Evolutionary conservation across 2,797 vertebrate genomes (phyloP), one percentile per base, ranked within the genome.

Genomic region (Micropoecilia bifurca): DNA sequence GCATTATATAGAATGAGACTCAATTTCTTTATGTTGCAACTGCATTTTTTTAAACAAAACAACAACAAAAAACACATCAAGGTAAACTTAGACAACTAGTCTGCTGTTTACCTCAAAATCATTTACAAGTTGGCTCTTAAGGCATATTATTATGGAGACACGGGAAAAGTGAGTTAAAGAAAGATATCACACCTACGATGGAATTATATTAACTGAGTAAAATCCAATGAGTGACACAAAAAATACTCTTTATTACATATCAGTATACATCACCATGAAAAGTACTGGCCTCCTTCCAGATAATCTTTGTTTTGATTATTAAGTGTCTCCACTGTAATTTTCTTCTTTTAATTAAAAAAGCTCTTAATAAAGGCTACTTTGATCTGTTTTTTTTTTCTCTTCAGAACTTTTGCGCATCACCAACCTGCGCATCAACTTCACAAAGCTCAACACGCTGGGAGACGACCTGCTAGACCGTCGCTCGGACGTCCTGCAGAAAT

Each of bases 401-500:
- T 1, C 73, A 97, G 96, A 97, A 74, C 95, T 97, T 50, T 87
- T 96, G 57, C 90, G 91, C 33, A 96, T 97, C 88, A 97, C 96
- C 77, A 96, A 96, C 87, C 90, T 97, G 76, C 89, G 93, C 3
- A 96, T 97, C 75, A 97, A 96, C 92, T 96, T 97, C 86, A 96
- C 96, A 74, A 96, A 96, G 87, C 94, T 97, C 0, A 96, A 97
- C 91, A 97, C 95, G 6, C 91, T 97, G 84, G 96, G 96, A 36
- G 96, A 96, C 71, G 96, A 97, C 90, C 95, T 97, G 50, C 87
- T 97, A 85, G 96, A 97, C 90, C 87, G 91, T 0, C 95, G 97
- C 8, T 87, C 86, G 0, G 96, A 97, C 4, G 96, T 98, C 33
- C 91, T 97, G 71, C 96, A 98, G 83, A 98, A 98, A 80, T 99